Percentiles rank a stretch among this genome's conserved stretches.
phyloP scores from a whole-genome alignment of 2,888 invertebrate genomes.

The Watsonalla cultraria region DNA sequence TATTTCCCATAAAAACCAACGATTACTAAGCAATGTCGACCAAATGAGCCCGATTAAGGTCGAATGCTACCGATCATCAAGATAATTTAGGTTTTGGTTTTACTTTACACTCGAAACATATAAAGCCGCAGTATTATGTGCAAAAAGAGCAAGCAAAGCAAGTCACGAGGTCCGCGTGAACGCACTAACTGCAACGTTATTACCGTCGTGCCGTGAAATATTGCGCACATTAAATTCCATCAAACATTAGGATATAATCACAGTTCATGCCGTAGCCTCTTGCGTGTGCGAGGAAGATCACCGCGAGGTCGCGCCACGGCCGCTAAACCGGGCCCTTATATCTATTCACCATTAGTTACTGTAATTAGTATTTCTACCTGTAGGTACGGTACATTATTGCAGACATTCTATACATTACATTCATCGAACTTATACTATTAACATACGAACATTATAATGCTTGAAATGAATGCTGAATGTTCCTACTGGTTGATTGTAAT shows the following conservation, averaged over 20 bases:
- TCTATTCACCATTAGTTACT: too few species aligned
- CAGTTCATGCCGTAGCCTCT: too few species aligned
- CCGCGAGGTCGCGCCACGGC: too few species aligned
- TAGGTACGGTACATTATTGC: too few species aligned
- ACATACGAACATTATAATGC: too few species aligned
- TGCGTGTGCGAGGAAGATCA: background rate
- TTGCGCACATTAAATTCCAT: background rate
- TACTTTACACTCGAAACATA: background rate
- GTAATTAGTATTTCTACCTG: too few species aligned
- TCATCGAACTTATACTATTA: too few species aligned
- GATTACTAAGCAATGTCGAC: background rate
- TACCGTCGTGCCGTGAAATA: background rate
- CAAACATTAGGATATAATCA: background rate
- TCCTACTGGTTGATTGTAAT: too few species aligned
- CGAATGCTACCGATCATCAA: background rate
- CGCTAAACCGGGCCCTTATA: too few species aligned
- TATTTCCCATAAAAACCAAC: too few species aligned
- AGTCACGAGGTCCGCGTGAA: slow-evolving; percentile 55
- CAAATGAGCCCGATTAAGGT: background rate
- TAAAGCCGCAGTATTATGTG: slow-evolving; percentile 10
- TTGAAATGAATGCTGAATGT: too few species aligned
- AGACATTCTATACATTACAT: too few species aligned
- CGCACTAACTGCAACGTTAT: slow-evolving; percentile 18
- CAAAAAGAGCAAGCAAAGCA: slow-evolving; percentile 7
- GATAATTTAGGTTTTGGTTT: background rate